These are phyloP conservation scores for Chloroclysta siterata DNA, from an alignment of 2,888 invertebrate species.

Conservation along the genomic window DNA sequence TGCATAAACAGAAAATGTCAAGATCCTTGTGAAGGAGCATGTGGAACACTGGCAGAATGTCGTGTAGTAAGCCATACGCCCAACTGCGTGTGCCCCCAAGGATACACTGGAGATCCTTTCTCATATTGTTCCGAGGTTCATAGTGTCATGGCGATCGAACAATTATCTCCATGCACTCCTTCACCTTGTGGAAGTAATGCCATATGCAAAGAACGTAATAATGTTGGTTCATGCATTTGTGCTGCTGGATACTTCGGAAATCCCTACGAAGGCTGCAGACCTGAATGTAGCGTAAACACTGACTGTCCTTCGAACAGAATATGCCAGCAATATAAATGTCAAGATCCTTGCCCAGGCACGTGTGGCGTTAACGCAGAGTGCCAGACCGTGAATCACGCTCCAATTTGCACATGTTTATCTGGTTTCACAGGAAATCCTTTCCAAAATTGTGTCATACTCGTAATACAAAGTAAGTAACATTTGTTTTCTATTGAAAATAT, in stretches of 20 bases:
- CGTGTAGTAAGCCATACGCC: conserved; percentile 90
- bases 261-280: conserved; percentile 88
- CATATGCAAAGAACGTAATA: conserved; percentile 87
- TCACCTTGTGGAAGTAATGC: conserved; percentile 91
- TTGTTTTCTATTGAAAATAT: neutral
- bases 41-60: conserved; percentile 89
- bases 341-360: conserved; percentile 90
- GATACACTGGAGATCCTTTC: conserved; percentile 90
- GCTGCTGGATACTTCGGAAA: conserved; percentile 87
- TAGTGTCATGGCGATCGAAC: conserved; percentile 63
- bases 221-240: conserved; percentile 89
- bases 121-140: conserved; percentile 82
- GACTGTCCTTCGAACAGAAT: conserved; percentile 90
- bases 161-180: conserved; percentile 86
- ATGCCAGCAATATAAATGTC: conserved; percentile 90
- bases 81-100: conserved; percentile 87
- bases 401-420: conserved; percentile 87
- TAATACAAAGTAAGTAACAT: conserved; percentile 61
- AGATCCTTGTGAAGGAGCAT: conserved; percentile 90
- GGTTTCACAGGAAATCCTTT: conserved; percentile 88
- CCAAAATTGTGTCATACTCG: conserved; percentile 66
- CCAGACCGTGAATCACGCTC: conserved; percentile 89
- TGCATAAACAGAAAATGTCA: conserved; percentile 90
- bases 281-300: conserved; percentile 90
- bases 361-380: conserved; percentile 91